These are phyloP conservation scores for Passer montanus DNA, from an alignment of 2,113 vertebrate genomes.

Conservation along the genomic window DNA sequence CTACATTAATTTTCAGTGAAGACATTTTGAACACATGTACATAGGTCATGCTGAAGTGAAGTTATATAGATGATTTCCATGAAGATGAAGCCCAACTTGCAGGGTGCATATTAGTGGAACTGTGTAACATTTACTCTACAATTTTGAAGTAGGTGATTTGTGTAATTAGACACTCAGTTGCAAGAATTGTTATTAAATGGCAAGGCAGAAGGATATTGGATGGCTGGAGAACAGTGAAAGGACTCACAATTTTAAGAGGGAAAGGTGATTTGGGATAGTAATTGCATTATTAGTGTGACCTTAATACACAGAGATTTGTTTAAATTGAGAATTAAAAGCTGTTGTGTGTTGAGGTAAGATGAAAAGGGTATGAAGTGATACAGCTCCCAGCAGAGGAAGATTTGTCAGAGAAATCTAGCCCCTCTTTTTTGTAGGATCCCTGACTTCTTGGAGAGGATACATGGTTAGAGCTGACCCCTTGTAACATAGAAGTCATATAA, in stretches of 20 bases:
- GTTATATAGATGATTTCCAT: background rate
- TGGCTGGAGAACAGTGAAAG: background rate
- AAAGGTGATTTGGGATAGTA: background rate
- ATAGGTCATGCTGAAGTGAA: background rate
- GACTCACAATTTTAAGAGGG: background rate
- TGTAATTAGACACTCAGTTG: background rate
- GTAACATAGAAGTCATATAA: background rate
- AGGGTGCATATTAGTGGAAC: background rate
- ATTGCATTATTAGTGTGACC: background rate
- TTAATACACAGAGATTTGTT: background rate
- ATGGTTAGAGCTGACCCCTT: background rate
- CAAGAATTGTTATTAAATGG: background rate
- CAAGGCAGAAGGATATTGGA: background rate
- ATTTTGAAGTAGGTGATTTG: background rate
- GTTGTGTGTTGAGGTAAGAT: background rate
- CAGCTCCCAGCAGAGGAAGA: background rate
- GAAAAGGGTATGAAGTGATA: background rate
- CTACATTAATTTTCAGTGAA: background rate
- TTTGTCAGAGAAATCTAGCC: background rate
- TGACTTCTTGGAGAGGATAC: background rate
- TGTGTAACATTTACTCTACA: background rate
- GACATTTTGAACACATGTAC: background rate
- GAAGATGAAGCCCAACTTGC: background rate
- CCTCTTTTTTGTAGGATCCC: background rate
- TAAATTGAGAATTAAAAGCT: background rate